A percentile compares a stretch with the other conserved stretches of the same genome.
Evolutionary conservation across 1,140 invertebrate species (phyloP).

Genomic region (Halictus rubicundus): DNA sequence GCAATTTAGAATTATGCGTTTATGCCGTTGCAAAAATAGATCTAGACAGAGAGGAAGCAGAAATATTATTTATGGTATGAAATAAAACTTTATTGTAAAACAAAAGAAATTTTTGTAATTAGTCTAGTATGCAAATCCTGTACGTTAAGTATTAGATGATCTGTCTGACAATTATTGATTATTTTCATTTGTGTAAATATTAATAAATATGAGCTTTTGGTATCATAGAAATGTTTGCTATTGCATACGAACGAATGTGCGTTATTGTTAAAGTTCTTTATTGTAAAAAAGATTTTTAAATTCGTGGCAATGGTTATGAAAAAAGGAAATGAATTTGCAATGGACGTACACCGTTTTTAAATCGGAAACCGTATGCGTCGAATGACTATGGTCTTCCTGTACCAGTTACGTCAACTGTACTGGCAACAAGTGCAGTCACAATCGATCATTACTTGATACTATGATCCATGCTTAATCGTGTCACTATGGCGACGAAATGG

Average conservation of each 20-base stretch:
- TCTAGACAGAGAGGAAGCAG: neutral
- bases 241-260: too few relatives aligned
- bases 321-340: too few relatives aligned
- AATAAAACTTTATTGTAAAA: too few relatives aligned
- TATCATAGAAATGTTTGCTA: too few relatives aligned
- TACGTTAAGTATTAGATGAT: too few relatives aligned
- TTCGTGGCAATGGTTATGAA: neutral
- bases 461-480: neutral
- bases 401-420: neutral
- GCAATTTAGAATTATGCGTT: neutral
- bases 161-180: too few relatives aligned
- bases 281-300: neutral
- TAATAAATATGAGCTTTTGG: too few relatives aligned
- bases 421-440: slow-evolving; percentile 17
- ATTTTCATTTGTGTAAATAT: too few relatives aligned
- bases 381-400: neutral
- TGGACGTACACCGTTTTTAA: neutral
- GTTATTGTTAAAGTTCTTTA: too few relatives aligned
- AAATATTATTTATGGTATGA: neutral
- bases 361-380: neutral
- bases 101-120: too few relatives aligned
- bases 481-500: slow-evolving; percentile 33
- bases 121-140: too few relatives aligned
- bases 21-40: neutral
- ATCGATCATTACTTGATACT: slow-evolving; percentile 3